A percentile compares a stretch with the other conserved stretches of the same genome.
Evolutionary conservation across 2,797 vertebrate species (phyloP).

Genomic region (Lacerta bilineata): DNA sequence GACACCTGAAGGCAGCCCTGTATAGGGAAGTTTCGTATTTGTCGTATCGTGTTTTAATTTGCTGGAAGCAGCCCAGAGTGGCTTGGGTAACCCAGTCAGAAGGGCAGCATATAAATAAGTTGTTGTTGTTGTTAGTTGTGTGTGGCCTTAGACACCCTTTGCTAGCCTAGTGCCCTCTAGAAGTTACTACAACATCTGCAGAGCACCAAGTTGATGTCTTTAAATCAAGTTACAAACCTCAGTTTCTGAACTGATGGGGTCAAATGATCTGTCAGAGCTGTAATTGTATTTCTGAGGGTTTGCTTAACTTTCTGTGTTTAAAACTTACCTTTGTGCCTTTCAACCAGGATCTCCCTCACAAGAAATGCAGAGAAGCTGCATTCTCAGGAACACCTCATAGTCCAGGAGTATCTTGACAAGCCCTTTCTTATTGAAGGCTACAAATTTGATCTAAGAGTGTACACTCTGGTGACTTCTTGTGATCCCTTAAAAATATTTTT

Average conservation of each 20-base stretch:
- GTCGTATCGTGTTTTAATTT: too few relatives aligned
- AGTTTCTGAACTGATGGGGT: conserved; percentile 9
- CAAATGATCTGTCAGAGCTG: not conserved
- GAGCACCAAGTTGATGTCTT: not conserved
- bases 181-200: not conserved
- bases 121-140: too few relatives aligned
- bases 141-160: not conserved
- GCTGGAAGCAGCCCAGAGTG: too few relatives aligned
- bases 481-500: conserved; percentile 97
- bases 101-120: too few relatives aligned
- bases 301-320: conserved; percentile 12
- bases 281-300: conserved; percentile 23
- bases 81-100: too few relatives aligned
- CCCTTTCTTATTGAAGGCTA: conserved; percentile 98
- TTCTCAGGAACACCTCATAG: conserved; percentile 96
- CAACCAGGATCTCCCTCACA: conserved; percentile 94
- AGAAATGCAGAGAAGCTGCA: conserved; percentile 97
- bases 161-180: not conserved
- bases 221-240: not conserved
- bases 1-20: too few relatives aligned
- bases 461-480: conserved; percentile 97
- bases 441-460: conserved; percentile 98
- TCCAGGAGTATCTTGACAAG: conserved; percentile 98
- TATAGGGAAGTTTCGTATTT: not conserved
- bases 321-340: conserved; percentile 54